phyloP scores from a whole-genome alignment of 2,797 vertebrate genomes.

The Tokudaia tokunoshimensis region DNA sequence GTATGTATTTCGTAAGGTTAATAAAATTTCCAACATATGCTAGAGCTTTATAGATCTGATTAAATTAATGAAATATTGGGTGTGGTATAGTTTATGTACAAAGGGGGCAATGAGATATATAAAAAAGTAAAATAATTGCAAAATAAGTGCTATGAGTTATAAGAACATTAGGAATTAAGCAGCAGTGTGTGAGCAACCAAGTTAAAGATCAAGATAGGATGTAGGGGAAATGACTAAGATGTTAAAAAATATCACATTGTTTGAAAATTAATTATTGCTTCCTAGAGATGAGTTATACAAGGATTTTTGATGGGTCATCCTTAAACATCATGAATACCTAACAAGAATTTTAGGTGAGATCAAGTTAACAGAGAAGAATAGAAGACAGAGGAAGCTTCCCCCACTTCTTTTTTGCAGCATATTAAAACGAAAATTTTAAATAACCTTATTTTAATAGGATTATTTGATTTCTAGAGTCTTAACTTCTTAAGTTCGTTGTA shows the following conservation, averaged over 20 bases:
- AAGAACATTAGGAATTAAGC: not conserved
- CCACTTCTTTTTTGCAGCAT: not conserved
- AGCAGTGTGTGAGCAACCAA: slow-evolving; percentile 1
- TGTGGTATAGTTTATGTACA: not conserved
- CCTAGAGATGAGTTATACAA: not conserved
- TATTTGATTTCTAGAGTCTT: no score
- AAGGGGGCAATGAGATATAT: not conserved
- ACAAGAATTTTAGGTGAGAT: slow-evolving; percentile 11
- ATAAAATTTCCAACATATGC: not conserved
- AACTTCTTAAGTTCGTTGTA: no score
- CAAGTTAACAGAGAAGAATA: not conserved
- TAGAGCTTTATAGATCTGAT: not conserved
- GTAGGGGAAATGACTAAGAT: slow-evolving; percentile 23
- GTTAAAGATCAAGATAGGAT: not conserved
- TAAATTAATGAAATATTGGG: not conserved
- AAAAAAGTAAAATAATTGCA: not conserved
- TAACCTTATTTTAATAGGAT: no score
- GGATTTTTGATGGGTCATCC: slow-evolving; percentile 37
- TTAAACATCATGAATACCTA: slow-evolving; percentile 55
- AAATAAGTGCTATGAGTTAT: not conserved
- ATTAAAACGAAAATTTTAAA: not conserved
- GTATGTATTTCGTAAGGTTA: not conserved
- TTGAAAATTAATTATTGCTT: slow-evolving; percentile 53
- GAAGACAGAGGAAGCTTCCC: not conserved
- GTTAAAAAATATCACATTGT: slow-evolving; percentile 21